Percentiles rank a stretch among this genome's conserved stretches.
These are phyloP conservation scores for Gadus chalcogrammus DNA, from an alignment of 2,113 vertebrate species.

Conservation along the genomic window DNA sequence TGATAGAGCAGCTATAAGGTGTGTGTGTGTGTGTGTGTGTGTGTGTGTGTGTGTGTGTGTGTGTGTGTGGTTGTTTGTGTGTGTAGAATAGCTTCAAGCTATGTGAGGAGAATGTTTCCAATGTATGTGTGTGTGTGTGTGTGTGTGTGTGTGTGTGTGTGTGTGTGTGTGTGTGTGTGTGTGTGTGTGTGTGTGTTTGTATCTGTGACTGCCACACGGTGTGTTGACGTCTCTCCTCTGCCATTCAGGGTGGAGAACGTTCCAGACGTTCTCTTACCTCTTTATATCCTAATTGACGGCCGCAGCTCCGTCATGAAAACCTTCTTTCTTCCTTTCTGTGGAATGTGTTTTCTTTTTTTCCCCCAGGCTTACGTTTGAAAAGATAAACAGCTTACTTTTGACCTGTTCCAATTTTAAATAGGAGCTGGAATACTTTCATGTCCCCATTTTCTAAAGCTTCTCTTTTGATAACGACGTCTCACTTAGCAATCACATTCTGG, in stretches of 20 bases:
- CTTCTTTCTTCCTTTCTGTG: not conserved
- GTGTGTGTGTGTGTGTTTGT: not conserved
- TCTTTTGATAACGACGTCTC: constrained; percentile 72
- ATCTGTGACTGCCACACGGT: not conserved
- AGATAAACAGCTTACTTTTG: constrained; percentile 72
- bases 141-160: too few species aligned
- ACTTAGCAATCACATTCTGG: constrained; percentile 68
- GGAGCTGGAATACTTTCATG: constrained; percentile 50
- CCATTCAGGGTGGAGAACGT: too few species aligned
- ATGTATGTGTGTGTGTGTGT: too few species aligned
- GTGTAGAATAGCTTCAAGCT: too few species aligned
- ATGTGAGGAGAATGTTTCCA: not conserved
- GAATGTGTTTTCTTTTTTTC: constrained; percentile 26
- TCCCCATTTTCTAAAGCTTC: constrained; percentile 56
- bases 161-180: not conserved
- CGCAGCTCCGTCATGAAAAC: too few species aligned
- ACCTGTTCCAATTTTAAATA: constrained; percentile 62
- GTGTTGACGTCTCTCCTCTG: too few species aligned
- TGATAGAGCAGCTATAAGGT: too few species aligned
- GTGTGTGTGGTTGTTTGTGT: too few species aligned
- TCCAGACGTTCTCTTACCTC: too few species aligned
- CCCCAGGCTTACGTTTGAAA: constrained; percentile 29
- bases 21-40: too few species aligned
- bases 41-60: too few species aligned
- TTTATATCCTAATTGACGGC: too few species aligned